These are phyloP conservation scores for Vanessa cardui DNA, from an alignment of 2,888 invertebrate genomes.

Conservation along the genomic window DNA sequence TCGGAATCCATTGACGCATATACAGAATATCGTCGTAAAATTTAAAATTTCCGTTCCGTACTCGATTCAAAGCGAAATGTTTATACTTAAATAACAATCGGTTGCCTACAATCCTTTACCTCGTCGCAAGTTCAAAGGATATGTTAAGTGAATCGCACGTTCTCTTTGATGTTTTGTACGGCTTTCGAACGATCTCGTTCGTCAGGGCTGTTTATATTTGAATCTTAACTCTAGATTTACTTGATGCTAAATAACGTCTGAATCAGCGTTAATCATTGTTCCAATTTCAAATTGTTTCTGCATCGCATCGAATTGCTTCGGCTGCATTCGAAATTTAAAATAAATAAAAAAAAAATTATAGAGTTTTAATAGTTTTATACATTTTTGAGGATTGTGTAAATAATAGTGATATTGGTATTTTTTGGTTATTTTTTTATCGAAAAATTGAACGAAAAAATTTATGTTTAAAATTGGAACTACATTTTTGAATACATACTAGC, in stretches of 20 bases:
- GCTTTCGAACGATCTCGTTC: constrained; percentile 27
- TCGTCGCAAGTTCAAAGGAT: constrained; percentile 37
- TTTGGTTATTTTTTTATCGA: too few relatives aligned
- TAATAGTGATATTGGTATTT: too few relatives aligned
- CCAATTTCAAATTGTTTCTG: not conserved
- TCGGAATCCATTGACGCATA: constrained; percentile 17
- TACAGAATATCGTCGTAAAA: constrained; percentile 22
- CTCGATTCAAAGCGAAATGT: constrained; percentile 28
- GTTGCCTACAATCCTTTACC: constrained; percentile 22
- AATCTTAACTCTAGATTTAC: constrained; percentile 15
- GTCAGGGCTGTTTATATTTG: constrained; percentile 32
- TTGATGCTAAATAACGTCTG: constrained; percentile 20
- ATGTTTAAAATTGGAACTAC: not conserved
- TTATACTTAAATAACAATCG: constrained; percentile 36
- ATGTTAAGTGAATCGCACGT: constrained; percentile 41
- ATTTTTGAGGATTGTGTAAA: too few relatives aligned
- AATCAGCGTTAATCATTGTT: constrained; percentile 4
- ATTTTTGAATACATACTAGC: not conserved
- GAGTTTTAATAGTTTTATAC: too few relatives aligned
- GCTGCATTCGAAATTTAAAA: too few relatives aligned
- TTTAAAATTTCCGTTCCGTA: constrained; percentile 30
- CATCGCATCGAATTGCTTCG: too few relatives aligned
- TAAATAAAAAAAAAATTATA: too few relatives aligned
- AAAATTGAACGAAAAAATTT: too few relatives aligned
- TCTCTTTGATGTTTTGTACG: constrained; percentile 47